These are phyloP conservation scores for Neosalanx taihuensis DNA, from an alignment of 2,797 vertebrate species.

Conservation along the genomic window DNA sequence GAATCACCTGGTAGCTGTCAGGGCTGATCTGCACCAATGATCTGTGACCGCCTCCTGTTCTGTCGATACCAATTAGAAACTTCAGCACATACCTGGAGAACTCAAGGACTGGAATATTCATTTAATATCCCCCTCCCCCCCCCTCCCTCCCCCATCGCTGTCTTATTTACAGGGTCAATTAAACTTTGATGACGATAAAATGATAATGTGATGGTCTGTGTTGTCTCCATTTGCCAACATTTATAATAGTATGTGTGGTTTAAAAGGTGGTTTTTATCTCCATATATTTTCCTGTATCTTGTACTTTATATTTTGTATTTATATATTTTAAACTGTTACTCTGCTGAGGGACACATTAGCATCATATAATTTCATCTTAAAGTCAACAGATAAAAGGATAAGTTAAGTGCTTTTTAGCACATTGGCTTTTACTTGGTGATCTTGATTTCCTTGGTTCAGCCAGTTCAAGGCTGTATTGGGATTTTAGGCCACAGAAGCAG, in stretches of 20 bases:
- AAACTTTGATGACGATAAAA: not conserved
- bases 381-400: conserved; percentile 11
- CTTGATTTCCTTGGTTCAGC: not conserved
- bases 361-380: no score
- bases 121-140: no score
- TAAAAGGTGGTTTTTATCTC: not conserved
- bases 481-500: conserved; percentile 13
- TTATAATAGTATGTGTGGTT: not conserved
- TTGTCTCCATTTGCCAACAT: not conserved
- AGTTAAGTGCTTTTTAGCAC: not conserved
- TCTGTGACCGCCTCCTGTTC: conserved; percentile 18
- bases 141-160: not conserved
- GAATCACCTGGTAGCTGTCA: conserved; percentile 18
- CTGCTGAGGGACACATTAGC: no score
- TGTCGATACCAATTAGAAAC: conserved; percentile 30
- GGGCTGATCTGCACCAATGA: conserved; percentile 24
- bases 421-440: conserved; percentile 8
- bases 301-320: no score
- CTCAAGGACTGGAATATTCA: conserved; percentile 24
- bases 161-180: not conserved
- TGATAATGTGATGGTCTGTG: not conserved
- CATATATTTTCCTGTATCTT: no score
- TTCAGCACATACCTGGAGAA: conserved; percentile 22
- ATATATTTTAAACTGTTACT: no score
- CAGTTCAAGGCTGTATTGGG: conserved; percentile 16